Evolutionary conservation across 2,888 invertebrate genomes (phyloP).

Genomic region (Pristionchus fissidentatus): DNA sequence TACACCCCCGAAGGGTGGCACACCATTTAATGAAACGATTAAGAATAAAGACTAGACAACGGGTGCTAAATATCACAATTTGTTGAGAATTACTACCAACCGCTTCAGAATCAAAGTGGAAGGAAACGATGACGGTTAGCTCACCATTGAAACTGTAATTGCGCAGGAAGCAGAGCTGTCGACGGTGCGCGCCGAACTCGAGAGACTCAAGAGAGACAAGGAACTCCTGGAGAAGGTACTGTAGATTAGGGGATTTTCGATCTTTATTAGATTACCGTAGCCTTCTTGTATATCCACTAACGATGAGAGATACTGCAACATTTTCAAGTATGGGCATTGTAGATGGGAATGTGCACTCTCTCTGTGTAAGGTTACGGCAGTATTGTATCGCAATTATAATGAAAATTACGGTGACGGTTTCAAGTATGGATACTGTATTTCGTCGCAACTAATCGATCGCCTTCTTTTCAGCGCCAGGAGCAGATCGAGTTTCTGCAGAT

Average conservation of each 20-base stretch:
- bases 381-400: too few species aligned
- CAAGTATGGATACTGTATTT: neutral
- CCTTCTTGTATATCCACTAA: too few species aligned
- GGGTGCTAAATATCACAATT: too few species aligned
- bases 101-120: neutral
- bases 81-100: too few species aligned
- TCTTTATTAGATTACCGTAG: neutral
- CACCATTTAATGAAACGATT: too few species aligned
- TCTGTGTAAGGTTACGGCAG: neutral
- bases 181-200: conserved; percentile 1
- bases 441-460: neutral
- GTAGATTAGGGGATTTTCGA: neutral
- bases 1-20: too few species aligned
- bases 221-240: conserved; percentile 26
- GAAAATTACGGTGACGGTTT: neutral
- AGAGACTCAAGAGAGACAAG: conserved; percentile 32
- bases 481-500: conserved; percentile 57
- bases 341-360: neutral
- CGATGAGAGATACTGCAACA: neutral
- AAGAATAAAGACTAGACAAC: too few species aligned
- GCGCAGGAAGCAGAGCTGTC: conserved; percentile 43
- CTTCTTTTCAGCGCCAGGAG: conserved; percentile 39
- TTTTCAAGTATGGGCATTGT: neutral
- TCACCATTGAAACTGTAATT: neutral
- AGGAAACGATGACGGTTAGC: neutral